phyloP scores from a whole-genome alignment of 2,888 invertebrate species.

The Caenorhabditis sulstoni region DNA sequence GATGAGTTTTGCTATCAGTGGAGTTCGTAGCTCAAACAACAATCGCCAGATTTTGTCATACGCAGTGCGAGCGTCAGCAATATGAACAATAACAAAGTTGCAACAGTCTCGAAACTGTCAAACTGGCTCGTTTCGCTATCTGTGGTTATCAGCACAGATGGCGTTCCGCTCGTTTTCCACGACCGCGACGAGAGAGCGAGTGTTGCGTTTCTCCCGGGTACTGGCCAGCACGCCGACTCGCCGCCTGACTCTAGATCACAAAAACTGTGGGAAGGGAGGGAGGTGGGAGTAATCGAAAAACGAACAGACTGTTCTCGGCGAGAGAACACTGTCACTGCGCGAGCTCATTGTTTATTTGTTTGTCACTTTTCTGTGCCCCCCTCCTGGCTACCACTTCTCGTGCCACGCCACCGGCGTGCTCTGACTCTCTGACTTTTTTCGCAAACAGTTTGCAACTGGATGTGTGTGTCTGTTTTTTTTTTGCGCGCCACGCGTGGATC shows the following conservation, averaged over 20 bases:
- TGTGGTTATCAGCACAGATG: constrained; percentile 42
- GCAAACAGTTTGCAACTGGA: constrained; percentile 51
- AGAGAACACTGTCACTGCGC: constrained; percentile 20
- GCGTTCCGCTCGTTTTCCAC: constrained; percentile 37
- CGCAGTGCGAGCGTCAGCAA: constrained; percentile 32
- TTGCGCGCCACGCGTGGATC: too few relatives aligned
- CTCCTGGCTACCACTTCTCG: constrained; percentile 12
- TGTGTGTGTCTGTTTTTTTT: too few relatives aligned
- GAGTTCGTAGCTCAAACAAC: background rate
- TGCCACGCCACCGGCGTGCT: constrained; percentile 27
- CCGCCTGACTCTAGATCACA: constrained; percentile 41
- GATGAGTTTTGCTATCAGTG: background rate
- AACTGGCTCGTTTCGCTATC: constrained; percentile 1
- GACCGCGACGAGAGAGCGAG: constrained; percentile 35
- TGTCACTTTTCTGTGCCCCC: constrained; percentile 43
- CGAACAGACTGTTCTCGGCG: constrained; percentile 49
- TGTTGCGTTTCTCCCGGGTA: constrained; percentile 27
- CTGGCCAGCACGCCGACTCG: constrained; percentile 31
- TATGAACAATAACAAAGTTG: constrained; percentile 18
- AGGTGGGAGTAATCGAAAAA: constrained; percentile 6
- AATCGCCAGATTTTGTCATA: background rate
- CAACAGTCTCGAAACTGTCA: constrained; percentile 38
- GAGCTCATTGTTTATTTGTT: constrained; percentile 60
- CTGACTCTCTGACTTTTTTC: constrained; percentile 2
- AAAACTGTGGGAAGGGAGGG: background rate